These are phyloP conservation scores for Chanos chanos DNA, from an alignment of 2,797 vertebrate genomes.

Conservation along the genomic window DNA sequence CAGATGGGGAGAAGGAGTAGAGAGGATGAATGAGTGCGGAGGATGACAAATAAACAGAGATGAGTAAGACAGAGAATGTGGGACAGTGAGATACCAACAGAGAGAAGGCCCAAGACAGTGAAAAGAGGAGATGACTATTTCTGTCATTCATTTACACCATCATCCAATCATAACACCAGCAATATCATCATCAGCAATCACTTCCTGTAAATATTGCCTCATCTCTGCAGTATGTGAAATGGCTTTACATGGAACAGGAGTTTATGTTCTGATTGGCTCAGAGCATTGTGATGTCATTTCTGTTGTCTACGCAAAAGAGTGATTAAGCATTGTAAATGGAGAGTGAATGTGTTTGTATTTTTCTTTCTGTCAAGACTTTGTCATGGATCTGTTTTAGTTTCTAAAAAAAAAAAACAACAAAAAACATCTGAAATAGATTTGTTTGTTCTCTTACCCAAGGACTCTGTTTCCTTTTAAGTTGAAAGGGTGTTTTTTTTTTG, in stretches of 20 bases:
- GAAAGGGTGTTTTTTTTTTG: conserved; percentile 11
- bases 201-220: conserved; percentile 56
- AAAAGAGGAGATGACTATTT: conserved; percentile 3
- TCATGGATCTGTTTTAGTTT: conserved; percentile 21
- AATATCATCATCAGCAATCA: conserved; percentile 30
- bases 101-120: conserved; percentile 52
- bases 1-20: background rate
- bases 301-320: conserved; percentile 31
- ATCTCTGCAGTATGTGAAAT: conserved; percentile 52
- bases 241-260: conserved; percentile 50
- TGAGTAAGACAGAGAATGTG: background rate
- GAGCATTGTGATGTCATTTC: conserved; percentile 48
- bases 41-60: background rate
- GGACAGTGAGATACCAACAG: conserved; percentile 2
- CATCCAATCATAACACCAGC: too few species aligned
- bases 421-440: conserved; percentile 18
- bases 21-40: too few species aligned
- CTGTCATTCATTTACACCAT: conserved; percentile 23
- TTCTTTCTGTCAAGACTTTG: conserved; percentile 21
- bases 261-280: conserved; percentile 56
- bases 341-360: conserved; percentile 18
- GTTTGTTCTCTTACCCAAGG: background rate
- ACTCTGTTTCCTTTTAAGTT: background rate
- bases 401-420: background rate
- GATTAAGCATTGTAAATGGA: conserved; percentile 11